Base-by-base conservation (phyloP, 2,113 vertebrate genomes). In the Danionella cerebrum region DNA sequence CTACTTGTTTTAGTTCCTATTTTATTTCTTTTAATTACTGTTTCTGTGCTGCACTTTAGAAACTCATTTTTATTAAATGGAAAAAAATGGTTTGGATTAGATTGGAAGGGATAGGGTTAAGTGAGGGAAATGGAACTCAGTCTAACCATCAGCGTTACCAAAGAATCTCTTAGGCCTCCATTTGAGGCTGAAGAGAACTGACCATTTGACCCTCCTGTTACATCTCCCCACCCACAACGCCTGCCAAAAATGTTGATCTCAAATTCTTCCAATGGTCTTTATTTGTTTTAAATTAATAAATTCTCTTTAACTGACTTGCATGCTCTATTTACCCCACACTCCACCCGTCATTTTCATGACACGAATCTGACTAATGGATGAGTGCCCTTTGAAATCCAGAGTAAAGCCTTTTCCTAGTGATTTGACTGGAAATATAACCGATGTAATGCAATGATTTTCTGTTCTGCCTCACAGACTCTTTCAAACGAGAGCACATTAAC, bases 401-500 rank as follows among this genome's bases (percentile, higher is more conserved):
- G 24, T n/a, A 42, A 45, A 29, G 22, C 13, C 33, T 44, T 42
- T 10, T 29, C 33, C 12, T 5, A 48, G 6, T 33, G 35, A 65
- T 59, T 42, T 67, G 63, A 72, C 33, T 48, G 45, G 24, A 71
- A 59, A 75, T 52, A 44, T 54, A 63, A 54, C 52, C 68, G 42
- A 33, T 19, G 29, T 53, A 51, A 52, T 19, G 13, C 58, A 64
- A 58, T 44, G 48, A 52, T 71, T 63, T 52, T 69, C 48, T 78
- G 57, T 84, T 82, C 88, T 58, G 22, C 57, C 90, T 52, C 89
- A 69, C 81, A 98, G 95, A 91, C 93, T 77, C 91, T 95, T 83
- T 93, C 92, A 69, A 93, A 89, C 69, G 94, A 96, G 78, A 92
- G 89, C 86, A 88, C 86, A 13, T 84, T 97, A 79, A 93, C 91